Percentiles rank a stretch among this genome's conserved stretches.
phyloP scores from a whole-genome alignment of 2,797 vertebrate genomes.

The Cuniculus paca region DNA sequence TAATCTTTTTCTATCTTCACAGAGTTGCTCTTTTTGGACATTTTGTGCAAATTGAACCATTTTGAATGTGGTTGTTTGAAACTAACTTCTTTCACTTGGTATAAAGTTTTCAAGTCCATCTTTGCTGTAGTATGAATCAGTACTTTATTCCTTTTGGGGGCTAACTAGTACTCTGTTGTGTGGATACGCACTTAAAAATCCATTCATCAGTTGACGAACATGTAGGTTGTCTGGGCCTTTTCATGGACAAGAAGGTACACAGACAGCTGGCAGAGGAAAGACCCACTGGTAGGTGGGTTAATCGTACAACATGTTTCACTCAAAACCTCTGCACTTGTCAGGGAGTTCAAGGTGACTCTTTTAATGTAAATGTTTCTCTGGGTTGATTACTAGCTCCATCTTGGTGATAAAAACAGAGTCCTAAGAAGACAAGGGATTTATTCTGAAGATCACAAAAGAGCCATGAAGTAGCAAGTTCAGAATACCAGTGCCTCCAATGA shows the following conservation, averaged over 20 bases:
- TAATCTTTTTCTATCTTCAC: neutral
- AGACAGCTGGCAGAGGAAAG: too few relatives aligned
- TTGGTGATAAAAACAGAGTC: neutral
- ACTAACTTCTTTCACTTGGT: neutral
- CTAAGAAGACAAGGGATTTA: neutral
- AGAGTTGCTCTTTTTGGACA: neutral
- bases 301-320: neutral
- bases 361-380: neutral
- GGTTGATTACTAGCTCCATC: rapidly evolving
- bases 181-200: neutral
- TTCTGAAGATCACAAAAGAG: neutral
- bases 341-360: neutral
- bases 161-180: neutral
- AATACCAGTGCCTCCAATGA: neutral
- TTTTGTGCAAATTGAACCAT: neutral
- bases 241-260: neutral
- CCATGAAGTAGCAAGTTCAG: neutral
- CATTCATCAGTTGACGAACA: neutral
- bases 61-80: neutral
- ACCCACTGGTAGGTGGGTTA: neutral
- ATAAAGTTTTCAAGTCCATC: neutral
- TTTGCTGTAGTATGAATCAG: too few relatives aligned
- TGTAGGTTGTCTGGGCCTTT: neutral
- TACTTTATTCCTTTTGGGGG: neutral
- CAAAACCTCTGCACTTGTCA: neutral